These are phyloP conservation scores for Mimumesa dahlbomi DNA, from an alignment of 2,888 invertebrate species.

Conservation along the genomic window DNA sequence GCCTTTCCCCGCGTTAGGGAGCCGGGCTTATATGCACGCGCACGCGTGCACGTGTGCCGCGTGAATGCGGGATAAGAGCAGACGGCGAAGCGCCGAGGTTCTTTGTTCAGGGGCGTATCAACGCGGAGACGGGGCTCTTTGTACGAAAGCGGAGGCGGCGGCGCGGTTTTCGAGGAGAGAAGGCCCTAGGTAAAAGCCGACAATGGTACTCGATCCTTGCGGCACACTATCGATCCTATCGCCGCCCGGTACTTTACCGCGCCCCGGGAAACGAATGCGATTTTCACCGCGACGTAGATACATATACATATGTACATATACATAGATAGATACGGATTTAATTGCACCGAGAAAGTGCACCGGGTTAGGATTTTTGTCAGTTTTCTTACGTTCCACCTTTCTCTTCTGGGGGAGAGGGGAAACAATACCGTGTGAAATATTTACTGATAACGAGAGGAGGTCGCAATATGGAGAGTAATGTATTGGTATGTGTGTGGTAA, in stretches of 20 bases:
- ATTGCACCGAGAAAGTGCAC: neutral
- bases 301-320: too few species aligned
- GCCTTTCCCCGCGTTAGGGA: slow-evolving; percentile 13
- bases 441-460: too few species aligned
- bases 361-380: too few species aligned
- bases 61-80: slow-evolving; percentile 23
- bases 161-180: too few species aligned
- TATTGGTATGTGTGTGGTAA: too few species aligned
- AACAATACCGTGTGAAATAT: neutral
- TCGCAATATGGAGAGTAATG: too few species aligned
- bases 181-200: slow-evolving; percentile 1
- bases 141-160: neutral
- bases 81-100: slow-evolving; percentile 17
- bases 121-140: neutral
- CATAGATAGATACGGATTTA: too few species aligned
- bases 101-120: slow-evolving; percentile 32
- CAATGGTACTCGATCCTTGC: neutral
- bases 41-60: slow-evolving; percentile 40
- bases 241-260: neutral
- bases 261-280: neutral
- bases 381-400: neutral
- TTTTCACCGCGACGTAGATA: neutral
- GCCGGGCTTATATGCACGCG: slow-evolving; percentile 22
- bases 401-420: too few species aligned
- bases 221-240: neutral